Evolutionary conservation across 2,888 invertebrate species (phyloP).

Genomic region (Salticus scenicus): DNA sequence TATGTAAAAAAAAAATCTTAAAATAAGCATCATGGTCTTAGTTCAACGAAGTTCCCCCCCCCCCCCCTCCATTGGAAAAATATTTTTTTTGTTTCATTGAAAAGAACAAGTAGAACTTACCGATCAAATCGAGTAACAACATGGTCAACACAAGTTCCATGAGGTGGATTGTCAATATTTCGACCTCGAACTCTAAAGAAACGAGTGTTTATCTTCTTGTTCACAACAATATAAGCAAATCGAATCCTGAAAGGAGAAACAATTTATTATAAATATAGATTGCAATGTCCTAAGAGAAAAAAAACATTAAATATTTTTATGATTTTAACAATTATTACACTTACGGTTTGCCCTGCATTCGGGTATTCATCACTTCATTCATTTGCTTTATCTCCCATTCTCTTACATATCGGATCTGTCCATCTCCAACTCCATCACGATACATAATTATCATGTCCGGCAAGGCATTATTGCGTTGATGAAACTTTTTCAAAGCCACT

Average conservation of each 20-base stretch:
- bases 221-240: constrained; percentile 88
- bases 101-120: too few species aligned
- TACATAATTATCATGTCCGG: constrained; percentile 88
- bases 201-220: constrained; percentile 86
- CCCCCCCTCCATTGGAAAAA: too few species aligned
- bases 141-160: constrained; percentile 92
- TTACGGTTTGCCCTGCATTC: neutral
- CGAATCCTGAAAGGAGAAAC: constrained; percentile 74
- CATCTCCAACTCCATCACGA: constrained; percentile 97
- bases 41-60: too few species aligned
- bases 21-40: too few species aligned
- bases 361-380: neutral
- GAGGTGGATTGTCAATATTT: constrained; percentile 80
- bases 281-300: too few species aligned
- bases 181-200: constrained; percentile 69
- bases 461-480: constrained; percentile 77
- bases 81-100: too few species aligned
- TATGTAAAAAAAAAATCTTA: too few species aligned
- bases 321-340: too few species aligned
- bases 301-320: too few species aligned
- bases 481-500: constrained; percentile 78
- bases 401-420: constrained; percentile 82
- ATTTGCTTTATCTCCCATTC: constrained; percentile 49
- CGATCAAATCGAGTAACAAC: constrained; percentile 81
- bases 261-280: too few species aligned